These are phyloP conservation scores for Megaceryle torquata DNA, from an alignment of 2,113 vertebrate species.

Conservation along the genomic window DNA sequence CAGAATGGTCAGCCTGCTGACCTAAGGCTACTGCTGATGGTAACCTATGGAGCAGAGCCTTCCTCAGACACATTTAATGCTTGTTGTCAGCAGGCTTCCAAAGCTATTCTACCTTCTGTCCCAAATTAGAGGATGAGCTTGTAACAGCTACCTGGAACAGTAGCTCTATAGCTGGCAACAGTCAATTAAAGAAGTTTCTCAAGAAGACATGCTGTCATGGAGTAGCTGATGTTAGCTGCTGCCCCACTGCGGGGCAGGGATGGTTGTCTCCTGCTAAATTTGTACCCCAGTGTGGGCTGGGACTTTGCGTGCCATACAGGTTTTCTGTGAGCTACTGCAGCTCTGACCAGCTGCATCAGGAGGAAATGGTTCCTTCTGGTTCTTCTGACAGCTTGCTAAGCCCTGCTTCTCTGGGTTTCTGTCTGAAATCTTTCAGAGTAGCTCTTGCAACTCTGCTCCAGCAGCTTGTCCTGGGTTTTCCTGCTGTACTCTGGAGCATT, in stretches of 20 bases:
- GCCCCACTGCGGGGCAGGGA: neutral
- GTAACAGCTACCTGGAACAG: neutral
- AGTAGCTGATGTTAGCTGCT: neutral
- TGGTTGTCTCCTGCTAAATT: neutral
- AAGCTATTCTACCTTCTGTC: neutral
- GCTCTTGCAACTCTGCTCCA: neutral
- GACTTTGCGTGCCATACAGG: neutral
- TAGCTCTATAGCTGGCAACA: neutral
- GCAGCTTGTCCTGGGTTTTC: neutral
- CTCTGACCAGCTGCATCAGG: neutral
- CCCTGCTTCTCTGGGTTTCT: neutral
- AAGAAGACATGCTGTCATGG: too few relatives aligned
- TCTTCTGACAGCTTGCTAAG: too few relatives aligned
- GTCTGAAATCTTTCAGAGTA: neutral
- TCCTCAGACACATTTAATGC: neutral
- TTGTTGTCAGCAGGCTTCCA: neutral
- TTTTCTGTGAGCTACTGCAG: neutral
- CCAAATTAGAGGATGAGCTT: neutral
- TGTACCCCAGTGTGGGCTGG: neutral
- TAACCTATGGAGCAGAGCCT: neutral
- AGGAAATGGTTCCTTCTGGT: too few relatives aligned
- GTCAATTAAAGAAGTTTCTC: neutral
- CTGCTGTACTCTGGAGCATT: neutral
- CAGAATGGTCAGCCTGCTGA: accelerated
- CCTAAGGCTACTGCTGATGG: neutral